Percentiles rank a stretch among this genome's conserved stretches.
Evolutionary conservation across 1,140 invertebrate species (phyloP).

Genomic region (Glossosoma conforme): DNA sequence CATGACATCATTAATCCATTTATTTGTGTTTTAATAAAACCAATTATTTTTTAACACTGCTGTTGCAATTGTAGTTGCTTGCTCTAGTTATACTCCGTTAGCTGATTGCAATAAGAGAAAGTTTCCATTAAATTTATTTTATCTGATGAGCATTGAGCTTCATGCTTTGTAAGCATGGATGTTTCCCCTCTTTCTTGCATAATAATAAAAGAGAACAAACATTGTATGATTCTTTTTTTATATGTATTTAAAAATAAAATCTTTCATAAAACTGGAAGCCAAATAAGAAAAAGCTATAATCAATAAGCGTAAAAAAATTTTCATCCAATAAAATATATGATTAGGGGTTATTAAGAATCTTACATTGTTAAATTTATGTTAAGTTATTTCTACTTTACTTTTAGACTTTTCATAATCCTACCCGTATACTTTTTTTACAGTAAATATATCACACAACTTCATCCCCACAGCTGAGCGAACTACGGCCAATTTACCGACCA

Average conservation of each 20-base stretch:
- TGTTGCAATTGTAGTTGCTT: not conserved
- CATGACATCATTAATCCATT: not conserved
- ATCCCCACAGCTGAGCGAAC: slow-evolving; percentile 41
- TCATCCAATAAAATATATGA: too few species aligned
- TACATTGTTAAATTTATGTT: too few species aligned
- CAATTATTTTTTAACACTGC: not conserved
- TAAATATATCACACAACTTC: slow-evolving; percentile 47
- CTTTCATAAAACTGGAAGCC: too few species aligned
- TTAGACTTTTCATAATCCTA: not conserved
- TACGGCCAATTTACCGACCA: slow-evolving; percentile 35
- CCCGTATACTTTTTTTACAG: slow-evolving; percentile 37
- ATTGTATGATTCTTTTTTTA: too few species aligned
- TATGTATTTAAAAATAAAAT: too few species aligned
- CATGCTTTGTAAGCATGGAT: slow-evolving; percentile 21
- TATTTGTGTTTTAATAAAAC: not conserved
- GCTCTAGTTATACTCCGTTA: slow-evolving; percentile 14
- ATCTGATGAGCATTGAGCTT: slow-evolving; percentile 26
- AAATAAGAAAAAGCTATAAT: too few species aligned
- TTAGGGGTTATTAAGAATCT: too few species aligned
- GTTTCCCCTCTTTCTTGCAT: slow-evolving; percentile 25
- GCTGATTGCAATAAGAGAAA: slow-evolving; percentile 28
- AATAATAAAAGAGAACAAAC: slow-evolving; percentile 1
- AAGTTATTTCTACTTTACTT: not conserved
- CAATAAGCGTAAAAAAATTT: too few species aligned
- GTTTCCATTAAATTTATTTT: slow-evolving; percentile 19